Evolutionary conservation across 2,797 vertebrate genomes (phyloP).

Genomic region (Denticeps clupeoides): DNA sequence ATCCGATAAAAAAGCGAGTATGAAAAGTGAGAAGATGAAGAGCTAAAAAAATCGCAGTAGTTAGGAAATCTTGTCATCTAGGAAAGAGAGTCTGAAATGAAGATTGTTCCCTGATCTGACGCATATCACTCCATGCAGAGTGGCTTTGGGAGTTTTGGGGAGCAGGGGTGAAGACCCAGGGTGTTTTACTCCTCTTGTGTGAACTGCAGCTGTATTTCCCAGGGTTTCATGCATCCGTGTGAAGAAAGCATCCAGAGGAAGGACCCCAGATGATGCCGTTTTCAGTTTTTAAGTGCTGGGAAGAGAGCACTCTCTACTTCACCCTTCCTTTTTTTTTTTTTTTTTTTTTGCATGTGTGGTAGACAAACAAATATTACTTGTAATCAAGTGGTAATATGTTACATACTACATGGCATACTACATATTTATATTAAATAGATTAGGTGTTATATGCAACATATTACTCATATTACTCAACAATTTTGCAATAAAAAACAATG

Average conservation of each 20-base stretch:
- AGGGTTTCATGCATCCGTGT: constrained; percentile 12
- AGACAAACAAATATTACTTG: constrained; percentile 5
- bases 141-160: constrained; percentile 15
- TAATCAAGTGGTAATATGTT: constrained; percentile 18
- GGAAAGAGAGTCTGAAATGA: constrained; percentile 35
- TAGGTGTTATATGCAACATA: constrained; percentile 13
- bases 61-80: constrained; percentile 34
- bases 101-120: constrained; percentile 53
- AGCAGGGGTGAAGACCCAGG: constrained; percentile 13
- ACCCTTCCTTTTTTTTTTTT: no score
- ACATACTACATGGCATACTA: constrained; percentile 20
- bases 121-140: constrained; percentile 43
- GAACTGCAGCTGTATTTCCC: constrained; percentile 30
- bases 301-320: neutral
- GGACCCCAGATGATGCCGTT: constrained; percentile 4
- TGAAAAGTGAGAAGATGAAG: constrained; percentile 37
- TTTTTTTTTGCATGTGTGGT: no score
- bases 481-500: neutral
- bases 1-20: constrained; percentile 40
- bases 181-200: constrained; percentile 25
- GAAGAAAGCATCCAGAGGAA: neutral
- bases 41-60: constrained; percentile 34
- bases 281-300: neutral
- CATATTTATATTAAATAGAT: constrained; percentile 13
- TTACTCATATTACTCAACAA: constrained; percentile 12